Conservation (phyloP, 2,113 vertebrate genomes). For the Centropus unirufus region DNA sequence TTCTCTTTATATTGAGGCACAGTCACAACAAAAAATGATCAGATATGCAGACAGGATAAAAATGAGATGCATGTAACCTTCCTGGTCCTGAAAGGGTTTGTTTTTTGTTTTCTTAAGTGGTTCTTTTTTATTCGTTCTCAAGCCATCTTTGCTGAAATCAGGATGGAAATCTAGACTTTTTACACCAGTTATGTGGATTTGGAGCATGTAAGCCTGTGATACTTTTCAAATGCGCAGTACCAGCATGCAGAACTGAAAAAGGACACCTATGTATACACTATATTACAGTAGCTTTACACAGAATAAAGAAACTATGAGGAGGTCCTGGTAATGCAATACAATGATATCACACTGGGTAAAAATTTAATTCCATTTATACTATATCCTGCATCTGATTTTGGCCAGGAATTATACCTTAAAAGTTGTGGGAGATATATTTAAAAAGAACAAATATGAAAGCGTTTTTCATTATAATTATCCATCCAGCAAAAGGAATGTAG, state of each 20-base stretch:
- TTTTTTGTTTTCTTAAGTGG: background rate
- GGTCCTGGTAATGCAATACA: background rate
- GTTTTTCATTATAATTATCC: background rate
- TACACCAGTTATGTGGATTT: background rate
- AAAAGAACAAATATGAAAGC: background rate
- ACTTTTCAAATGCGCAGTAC: background rate
- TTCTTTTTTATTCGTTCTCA: background rate
- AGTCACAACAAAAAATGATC: accelerated
- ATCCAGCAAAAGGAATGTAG: background rate
- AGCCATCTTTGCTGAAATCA: background rate
- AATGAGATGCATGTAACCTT: background rate
- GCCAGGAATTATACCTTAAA: accelerated
- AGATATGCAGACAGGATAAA: background rate
- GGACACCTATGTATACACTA: accelerated
- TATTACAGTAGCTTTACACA: background rate
- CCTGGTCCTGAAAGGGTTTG: background rate
- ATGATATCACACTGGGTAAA: background rate
- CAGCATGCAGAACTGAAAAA: background rate
- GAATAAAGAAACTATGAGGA: background rate
- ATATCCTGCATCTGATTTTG: background rate
- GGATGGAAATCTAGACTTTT: background rate
- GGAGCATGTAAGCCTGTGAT: accelerated
- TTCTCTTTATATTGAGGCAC: background rate
- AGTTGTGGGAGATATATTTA: background rate
- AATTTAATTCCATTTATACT: background rate